A percentile compares a stretch with the other conserved stretches of the same genome.
phyloP scores from a whole-genome alignment of 2,797 vertebrate genomes.

The Microctenopoma steveboyesi region DNA sequence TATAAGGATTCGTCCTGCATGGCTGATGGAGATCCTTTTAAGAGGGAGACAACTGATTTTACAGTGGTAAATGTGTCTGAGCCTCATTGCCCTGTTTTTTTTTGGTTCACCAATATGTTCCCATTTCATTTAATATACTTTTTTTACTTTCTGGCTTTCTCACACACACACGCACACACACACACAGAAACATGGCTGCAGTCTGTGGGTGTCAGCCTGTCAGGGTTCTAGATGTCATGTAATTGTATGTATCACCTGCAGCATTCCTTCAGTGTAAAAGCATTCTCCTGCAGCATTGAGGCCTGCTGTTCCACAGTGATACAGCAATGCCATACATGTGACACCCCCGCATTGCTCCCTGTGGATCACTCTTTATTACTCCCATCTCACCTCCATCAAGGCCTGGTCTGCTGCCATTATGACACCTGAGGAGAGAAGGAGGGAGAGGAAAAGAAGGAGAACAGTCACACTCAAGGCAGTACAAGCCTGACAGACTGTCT shows the following conservation, averaged over 20 bases:
- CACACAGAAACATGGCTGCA: constrained; percentile 47
- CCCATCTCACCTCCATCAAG: constrained; percentile 75
- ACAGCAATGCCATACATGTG: constrained; percentile 68
- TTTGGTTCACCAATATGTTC: constrained; percentile 35
- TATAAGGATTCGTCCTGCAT: constrained; percentile 89
- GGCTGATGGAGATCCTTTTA: constrained; percentile 88
- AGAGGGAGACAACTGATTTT: constrained; percentile 89
- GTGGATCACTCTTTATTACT: constrained; percentile 77
- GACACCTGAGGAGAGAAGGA: constrained; percentile 74
- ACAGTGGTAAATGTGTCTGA: constrained; percentile 82
- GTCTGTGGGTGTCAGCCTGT: constrained; percentile 79
- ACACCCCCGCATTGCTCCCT: constrained; percentile 70
- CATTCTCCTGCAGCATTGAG: constrained; percentile 76
- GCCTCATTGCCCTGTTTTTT: constrained; percentile 40
- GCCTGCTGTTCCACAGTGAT: constrained; percentile 72
- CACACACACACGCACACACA: constrained; percentile 2
- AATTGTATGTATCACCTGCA: constrained; percentile 84
- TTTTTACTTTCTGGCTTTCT: constrained; percentile 19
- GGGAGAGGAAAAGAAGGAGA: constrained; percentile 69
- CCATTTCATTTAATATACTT: constrained; percentile 61
- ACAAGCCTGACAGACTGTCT: constrained; percentile 67
- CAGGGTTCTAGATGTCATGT: constrained; percentile 83
- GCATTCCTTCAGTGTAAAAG: constrained; percentile 81
- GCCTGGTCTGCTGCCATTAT: constrained; percentile 74
- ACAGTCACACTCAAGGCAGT: constrained; percentile 77